Evolutionary conservation across 2,888 invertebrate species (phyloP).

Genomic region (Apamea crenata): DNA sequence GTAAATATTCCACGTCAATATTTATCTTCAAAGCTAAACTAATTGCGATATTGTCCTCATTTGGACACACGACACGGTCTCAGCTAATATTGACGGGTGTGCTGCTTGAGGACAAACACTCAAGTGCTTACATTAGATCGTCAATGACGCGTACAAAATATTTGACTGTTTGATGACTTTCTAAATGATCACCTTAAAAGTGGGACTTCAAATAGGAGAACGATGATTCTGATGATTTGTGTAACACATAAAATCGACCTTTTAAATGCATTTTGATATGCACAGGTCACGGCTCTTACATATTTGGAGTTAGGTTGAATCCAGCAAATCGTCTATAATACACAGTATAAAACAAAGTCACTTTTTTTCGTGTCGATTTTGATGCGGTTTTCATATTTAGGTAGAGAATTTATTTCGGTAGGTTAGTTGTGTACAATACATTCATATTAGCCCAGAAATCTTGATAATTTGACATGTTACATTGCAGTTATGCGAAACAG

Average conservation of each 20-base stretch:
- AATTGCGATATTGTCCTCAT: conserved; percentile 66
- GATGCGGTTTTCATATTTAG: background rate
- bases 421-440: background rate
- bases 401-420: background rate
- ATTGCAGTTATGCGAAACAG: background rate
- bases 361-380: background rate
- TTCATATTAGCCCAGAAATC: background rate
- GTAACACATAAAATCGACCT: background rate
- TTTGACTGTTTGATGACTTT: conserved; percentile 53
- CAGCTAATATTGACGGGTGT: conserved; percentile 45
- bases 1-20: conserved; percentile 48
- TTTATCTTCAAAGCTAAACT: conserved; percentile 53
- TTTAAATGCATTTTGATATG: background rate
- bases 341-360: background rate
- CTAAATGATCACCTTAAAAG: conserved; percentile 41
- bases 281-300: background rate
- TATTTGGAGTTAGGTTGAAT: background rate
- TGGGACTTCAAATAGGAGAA: background rate
- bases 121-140: conserved; percentile 40
- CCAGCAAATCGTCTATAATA: background rate
- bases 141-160: conserved; percentile 48
- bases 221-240: background rate
- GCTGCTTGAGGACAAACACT: conserved; percentile 42
- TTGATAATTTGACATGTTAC: background rate
- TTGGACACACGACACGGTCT: conserved; percentile 43